Evolutionary conservation across 2,888 invertebrate genomes (phyloP).

Genomic region (Drosophila cognata): DNA sequence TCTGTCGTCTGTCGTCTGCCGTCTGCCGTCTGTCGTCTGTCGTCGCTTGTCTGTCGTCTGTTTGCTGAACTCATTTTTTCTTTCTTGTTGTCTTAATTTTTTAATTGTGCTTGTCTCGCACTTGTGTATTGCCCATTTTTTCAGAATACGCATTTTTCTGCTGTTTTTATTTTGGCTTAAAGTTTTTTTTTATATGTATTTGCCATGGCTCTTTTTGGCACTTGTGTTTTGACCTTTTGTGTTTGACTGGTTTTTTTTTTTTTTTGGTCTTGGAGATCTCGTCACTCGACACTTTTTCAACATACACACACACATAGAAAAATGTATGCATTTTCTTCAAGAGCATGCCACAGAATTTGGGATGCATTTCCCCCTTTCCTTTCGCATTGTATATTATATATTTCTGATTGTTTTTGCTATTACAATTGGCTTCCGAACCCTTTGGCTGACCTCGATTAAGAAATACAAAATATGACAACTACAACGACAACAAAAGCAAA

Average conservation of each 20-base stretch:
- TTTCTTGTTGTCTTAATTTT: constrained; percentile 47
- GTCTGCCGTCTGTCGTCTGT: neutral
- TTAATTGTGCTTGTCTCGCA: constrained; percentile 70
- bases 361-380: neutral
- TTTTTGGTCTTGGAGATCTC: constrained; percentile 15
- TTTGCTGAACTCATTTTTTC: constrained; percentile 58
- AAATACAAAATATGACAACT: constrained; percentile 15
- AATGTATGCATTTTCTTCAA: neutral
- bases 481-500: constrained; percentile 24
- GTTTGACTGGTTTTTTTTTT: constrained; percentile 12
- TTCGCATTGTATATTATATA: neutral
- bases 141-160: constrained; percentile 53
- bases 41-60: constrained; percentile 29
- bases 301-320: neutral
- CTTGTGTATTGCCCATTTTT: constrained; percentile 50
- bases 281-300: constrained; percentile 31
- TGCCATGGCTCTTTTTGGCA: constrained; percentile 44
- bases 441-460: constrained; percentile 48
- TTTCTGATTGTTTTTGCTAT: constrained; percentile 8
- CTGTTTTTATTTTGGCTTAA: constrained; percentile 19
- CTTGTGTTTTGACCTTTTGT: constrained; percentile 54
- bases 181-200: constrained; percentile 21
- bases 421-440: constrained; percentile 47
- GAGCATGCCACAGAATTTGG: neutral
- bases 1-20: neutral